Percentiles rank a stretch among this genome's conserved stretches.
phyloP scores from a whole-genome alignment of 2,888 invertebrate species.

The Pycnomerus fuliginosus region DNA sequence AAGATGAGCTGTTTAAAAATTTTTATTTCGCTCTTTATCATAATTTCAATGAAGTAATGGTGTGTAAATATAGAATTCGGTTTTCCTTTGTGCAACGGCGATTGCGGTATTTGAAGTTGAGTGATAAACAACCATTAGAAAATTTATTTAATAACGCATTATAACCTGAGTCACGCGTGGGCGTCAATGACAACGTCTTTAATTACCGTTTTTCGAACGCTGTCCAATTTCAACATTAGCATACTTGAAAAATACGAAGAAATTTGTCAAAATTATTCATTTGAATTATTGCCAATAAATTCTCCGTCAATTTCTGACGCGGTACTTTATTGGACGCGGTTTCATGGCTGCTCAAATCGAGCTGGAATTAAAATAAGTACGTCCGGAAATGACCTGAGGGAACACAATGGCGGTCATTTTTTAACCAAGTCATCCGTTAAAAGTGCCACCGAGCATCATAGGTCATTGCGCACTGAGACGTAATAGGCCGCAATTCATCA shows the following conservation, averaged over 20 bases:
- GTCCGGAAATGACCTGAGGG: constrained; percentile 17
- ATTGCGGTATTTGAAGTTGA: constrained; percentile 1
- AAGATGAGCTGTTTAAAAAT: constrained; percentile 12
- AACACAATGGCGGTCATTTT: constrained; percentile 22
- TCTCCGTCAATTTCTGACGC: too few species aligned
- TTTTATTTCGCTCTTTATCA: constrained; percentile 16
- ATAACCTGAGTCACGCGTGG: constrained; percentile 11
- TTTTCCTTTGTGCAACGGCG: too few species aligned
- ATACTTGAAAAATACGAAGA: constrained; percentile 1
- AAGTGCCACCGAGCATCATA: constrained; percentile 24
- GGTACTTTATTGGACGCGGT: too few species aligned
- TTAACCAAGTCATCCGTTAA: constrained; percentile 25
- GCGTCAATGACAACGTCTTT: constrained; percentile 10
- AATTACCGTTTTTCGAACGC: constrained; percentile 12
- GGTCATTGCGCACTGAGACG: constrained; percentile 21
- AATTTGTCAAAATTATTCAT: too few species aligned
- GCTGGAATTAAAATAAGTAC: too few species aligned
- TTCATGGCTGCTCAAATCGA: too few species aligned
- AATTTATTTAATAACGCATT: constrained; percentile 2
- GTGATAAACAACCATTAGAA: constrained; percentile 4
- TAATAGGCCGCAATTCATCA: constrained; percentile 24
- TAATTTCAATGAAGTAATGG: constrained; percentile 5
- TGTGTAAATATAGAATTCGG: constrained; percentile 5
- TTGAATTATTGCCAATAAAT: too few species aligned
- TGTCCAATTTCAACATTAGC: too few species aligned